These are phyloP conservation scores for Ichneumoninae sp. DNA, from an alignment of 2,888 invertebrate genomes.

Conservation along the genomic window DNA sequence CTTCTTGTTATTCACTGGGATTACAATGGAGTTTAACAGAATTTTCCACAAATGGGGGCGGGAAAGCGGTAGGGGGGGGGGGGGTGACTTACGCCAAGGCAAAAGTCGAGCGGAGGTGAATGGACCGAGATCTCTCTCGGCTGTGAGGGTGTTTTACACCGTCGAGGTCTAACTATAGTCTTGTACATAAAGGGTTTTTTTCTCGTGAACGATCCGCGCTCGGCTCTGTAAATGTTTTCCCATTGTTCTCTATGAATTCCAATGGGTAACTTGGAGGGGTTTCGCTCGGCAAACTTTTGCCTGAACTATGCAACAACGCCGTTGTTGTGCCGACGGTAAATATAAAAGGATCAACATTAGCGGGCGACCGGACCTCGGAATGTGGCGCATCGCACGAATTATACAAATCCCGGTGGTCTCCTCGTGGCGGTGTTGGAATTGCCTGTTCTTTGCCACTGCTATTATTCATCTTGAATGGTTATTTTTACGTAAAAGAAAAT, in stretches of 20 bases:
- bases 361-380: constrained; percentile 45
- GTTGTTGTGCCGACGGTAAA: constrained; percentile 55
- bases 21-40: neutral
- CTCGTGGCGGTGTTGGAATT: neutral
- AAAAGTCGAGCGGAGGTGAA: constrained; percentile 10
- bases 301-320: constrained; percentile 33
- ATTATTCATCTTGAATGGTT: constrained; percentile 3
- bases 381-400: constrained; percentile 62
- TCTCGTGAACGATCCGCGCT: constrained; percentile 25
- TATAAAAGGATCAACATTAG: constrained; percentile 71
- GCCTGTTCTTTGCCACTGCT: neutral
- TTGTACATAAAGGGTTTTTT: constrained; percentile 20
- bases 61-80: too few species aligned
- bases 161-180: neutral
- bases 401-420: constrained; percentile 62
- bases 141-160: neutral
- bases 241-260: constrained; percentile 64
- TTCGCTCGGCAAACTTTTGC: constrained; percentile 38
- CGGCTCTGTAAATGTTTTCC: constrained; percentile 52
- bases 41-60: neutral
- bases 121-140: constrained; percentile 1
- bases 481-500: neutral
- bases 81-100: neutral
- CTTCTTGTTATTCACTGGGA: neutral
- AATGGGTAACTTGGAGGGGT: constrained; percentile 42